Evolutionary conservation across 1,140 invertebrate genomes (phyloP).

Genomic region (Monomorium pharaonis): DNA sequence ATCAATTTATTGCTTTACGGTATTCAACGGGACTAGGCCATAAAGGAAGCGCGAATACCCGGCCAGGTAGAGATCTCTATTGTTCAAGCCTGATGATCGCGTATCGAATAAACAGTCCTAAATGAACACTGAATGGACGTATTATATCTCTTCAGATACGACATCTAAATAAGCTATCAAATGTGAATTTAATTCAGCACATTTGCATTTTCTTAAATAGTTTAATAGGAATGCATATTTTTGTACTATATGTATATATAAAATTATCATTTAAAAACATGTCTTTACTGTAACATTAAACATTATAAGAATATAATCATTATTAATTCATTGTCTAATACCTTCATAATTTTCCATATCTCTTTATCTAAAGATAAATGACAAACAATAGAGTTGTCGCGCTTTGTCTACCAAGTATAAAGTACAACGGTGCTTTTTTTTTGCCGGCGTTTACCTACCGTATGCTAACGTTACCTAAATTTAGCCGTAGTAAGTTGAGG

Average conservation of each 20-base stretch:
- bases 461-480: constrained; percentile 5
- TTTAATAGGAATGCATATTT: neutral
- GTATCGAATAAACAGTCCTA: neutral
- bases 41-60: neutral
- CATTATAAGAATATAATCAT: neutral
- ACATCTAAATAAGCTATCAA: neutral
- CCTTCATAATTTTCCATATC: neutral
- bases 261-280: no score
- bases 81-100: neutral
- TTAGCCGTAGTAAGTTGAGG: constrained; percentile 4
- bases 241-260: no score
- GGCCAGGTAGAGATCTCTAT: constrained; percentile 9
- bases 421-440: neutral
- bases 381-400: neutral
- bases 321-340: neutral
- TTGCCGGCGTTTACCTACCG: neutral
- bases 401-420: neutral
- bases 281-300: neutral
- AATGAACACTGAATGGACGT: neutral
- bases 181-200: neutral
- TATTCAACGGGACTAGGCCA: constrained; percentile 24
- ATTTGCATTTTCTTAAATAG: neutral
- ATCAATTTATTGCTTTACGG: constrained; percentile 64
- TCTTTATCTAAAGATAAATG: neutral
- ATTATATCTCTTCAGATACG: neutral